phyloP scores from a whole-genome alignment of 2,888 invertebrate genomes.

The Melikaiella ostensackeni region DNA sequence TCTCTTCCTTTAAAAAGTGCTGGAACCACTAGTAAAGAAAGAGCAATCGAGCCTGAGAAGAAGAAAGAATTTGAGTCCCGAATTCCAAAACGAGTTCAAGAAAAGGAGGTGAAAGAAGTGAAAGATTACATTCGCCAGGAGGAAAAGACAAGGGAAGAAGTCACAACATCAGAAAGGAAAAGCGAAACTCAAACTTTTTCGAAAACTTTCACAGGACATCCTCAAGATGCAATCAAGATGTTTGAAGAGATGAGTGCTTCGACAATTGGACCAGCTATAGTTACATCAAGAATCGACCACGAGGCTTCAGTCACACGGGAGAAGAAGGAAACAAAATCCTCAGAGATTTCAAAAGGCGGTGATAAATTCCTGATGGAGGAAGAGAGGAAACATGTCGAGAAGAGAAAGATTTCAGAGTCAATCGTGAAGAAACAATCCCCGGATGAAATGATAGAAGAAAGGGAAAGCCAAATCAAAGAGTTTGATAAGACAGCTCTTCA shows the following conservation, averaged over 20 bases:
- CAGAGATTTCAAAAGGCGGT: conserved; percentile 64
- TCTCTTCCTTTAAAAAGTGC: background rate
- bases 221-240: conserved; percentile 61
- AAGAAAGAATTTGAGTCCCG: conserved; percentile 67
- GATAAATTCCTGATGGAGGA: conserved; percentile 68
- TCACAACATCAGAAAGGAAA: conserved; percentile 62
- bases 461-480: conserved; percentile 60
- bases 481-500: conserved; percentile 59
- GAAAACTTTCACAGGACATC: conserved; percentile 60
- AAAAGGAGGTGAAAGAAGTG: conserved; percentile 52
- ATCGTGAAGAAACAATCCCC: conserved; percentile 64
- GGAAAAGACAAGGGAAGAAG: conserved; percentile 64
- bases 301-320: conserved; percentile 63
- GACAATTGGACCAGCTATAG: conserved; percentile 50
- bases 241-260: conserved; percentile 59
- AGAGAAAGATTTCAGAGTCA: conserved; percentile 64
- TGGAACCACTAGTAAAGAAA: background rate
- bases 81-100: conserved; percentile 65
- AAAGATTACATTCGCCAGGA: conserved; percentile 57
- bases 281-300: conserved; percentile 68
- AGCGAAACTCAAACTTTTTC: conserved; percentile 63
- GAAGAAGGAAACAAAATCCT: conserved; percentile 66
- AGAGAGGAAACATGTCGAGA: conserved; percentile 65
- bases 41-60: conserved; percentile 39
- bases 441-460: conserved; percentile 64